phyloP scores from a whole-genome alignment of 2,888 invertebrate species.

The Dicyrtomina minuta region DNA sequence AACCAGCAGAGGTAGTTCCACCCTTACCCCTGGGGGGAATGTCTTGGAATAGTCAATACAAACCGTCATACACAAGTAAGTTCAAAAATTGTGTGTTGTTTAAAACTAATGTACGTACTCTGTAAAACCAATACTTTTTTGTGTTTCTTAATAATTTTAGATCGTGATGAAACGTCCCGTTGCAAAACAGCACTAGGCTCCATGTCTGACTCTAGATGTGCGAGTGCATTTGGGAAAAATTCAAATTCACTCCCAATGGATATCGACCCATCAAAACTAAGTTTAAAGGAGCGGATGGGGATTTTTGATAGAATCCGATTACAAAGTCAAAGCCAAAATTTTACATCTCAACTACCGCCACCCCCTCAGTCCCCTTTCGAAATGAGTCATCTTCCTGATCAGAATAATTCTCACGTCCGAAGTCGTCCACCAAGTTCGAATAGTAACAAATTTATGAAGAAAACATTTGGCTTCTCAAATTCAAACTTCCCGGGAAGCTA shows the following conservation, averaged over 20 bases:
- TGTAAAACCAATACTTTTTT: too few relatives aligned
- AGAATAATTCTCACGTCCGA: background rate
- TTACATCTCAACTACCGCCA: background rate
- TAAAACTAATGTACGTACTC: too few relatives aligned
- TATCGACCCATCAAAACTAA: slow-evolving; percentile 38
- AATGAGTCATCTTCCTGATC: background rate
- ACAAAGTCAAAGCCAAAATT: background rate
- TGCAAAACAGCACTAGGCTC: background rate
- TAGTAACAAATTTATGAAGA: slow-evolving; percentile 4
- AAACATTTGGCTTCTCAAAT: background rate
- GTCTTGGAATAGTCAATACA: too few relatives aligned
- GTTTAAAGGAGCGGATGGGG: slow-evolving; percentile 43
- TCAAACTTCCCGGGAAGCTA: slow-evolving; percentile 14
- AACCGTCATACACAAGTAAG: too few relatives aligned
- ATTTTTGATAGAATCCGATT: slow-evolving; percentile 33
- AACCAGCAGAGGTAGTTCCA: too few relatives aligned
- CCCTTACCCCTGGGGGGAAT: too few relatives aligned
- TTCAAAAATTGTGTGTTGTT: too few relatives aligned
- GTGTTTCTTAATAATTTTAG: too few relatives aligned
- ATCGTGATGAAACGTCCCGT: slow-evolving; percentile 34
- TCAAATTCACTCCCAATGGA: too few relatives aligned
- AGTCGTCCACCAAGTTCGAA: slow-evolving; percentile 9
- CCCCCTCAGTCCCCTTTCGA: background rate
- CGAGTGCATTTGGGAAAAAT: too few relatives aligned
- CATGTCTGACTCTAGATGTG: background rate